Conservation (phyloP, 2,797 vertebrate species). For the Semotilus atromaculatus region DNA sequence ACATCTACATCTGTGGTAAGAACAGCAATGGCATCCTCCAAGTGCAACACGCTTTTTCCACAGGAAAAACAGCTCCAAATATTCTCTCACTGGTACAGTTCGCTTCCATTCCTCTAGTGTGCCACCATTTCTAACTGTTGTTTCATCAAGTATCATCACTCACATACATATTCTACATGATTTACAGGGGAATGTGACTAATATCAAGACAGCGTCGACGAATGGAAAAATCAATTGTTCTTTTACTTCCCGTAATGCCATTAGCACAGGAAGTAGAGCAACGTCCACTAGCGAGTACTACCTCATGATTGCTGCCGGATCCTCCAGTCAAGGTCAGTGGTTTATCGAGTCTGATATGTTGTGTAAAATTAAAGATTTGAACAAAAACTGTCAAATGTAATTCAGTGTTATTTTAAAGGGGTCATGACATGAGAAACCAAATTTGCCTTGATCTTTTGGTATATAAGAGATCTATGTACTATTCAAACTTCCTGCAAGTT, state of each 20-base stretch:
- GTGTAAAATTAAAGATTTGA: neutral
- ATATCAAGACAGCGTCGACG: constrained; percentile 57
- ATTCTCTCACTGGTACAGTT: constrained; percentile 67
- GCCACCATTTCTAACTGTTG: neutral
- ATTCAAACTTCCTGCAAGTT: too few species aligned
- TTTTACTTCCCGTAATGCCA: constrained; percentile 74
- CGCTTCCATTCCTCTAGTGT: neutral
- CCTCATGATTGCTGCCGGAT: constrained; percentile 75
- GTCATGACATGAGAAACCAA: too few species aligned
- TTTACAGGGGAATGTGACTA: constrained; percentile 72
- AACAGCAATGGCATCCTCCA: constrained; percentile 53
- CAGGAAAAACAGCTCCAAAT: constrained; percentile 61
- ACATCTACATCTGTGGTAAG: constrained; percentile 78
- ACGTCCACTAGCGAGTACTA: constrained; percentile 62
- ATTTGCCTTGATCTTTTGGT: too few species aligned
- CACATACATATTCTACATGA: neutral
- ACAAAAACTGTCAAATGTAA: neutral
- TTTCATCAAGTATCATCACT: neutral
- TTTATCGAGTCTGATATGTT: neutral
- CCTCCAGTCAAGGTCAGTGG: constrained; percentile 69
- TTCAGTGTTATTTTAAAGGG: neutral
- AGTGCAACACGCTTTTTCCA: constrained; percentile 74
- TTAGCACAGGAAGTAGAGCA: constrained; percentile 67
- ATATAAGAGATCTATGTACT: too few species aligned
- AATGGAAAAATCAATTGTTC: constrained; percentile 76